Conservation (phyloP, 2,888 invertebrate species). For the Pandemis heparana region DNA sequence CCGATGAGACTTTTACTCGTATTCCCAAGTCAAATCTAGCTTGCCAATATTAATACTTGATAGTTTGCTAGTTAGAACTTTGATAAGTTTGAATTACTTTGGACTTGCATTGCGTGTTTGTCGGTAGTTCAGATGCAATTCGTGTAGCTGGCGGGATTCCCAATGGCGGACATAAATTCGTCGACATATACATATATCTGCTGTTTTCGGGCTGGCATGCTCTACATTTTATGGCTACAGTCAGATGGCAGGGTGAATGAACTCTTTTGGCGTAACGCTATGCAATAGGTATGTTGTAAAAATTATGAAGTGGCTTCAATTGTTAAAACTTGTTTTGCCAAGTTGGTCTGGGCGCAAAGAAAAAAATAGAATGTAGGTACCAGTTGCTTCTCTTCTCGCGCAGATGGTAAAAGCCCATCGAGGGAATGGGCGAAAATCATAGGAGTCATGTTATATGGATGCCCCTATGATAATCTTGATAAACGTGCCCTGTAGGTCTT, state of each 20-base stretch:
- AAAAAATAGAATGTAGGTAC: too few relatives aligned
- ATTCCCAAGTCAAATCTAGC: not conserved
- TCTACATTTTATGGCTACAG: not conserved
- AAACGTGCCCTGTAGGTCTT: too few relatives aligned
- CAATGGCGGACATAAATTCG: conserved; percentile 34
- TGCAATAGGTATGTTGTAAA: not conserved
- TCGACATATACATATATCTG: conserved; percentile 22
- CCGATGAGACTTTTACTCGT: too few relatives aligned
- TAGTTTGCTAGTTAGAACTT: too few relatives aligned
- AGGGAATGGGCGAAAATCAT: too few relatives aligned
- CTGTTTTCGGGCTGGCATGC: not conserved
- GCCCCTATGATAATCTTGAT: too few relatives aligned
- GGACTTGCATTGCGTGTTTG: conserved; percentile 21
- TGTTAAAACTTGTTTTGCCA: too few relatives aligned
- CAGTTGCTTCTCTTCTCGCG: too few relatives aligned
- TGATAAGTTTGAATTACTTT: not conserved
- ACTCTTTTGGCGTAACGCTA: not conserved
- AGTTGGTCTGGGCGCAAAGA: too few relatives aligned
- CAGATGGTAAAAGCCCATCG: too few relatives aligned
- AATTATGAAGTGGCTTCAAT: too few relatives aligned
- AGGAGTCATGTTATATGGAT: too few relatives aligned
- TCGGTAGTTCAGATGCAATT: conserved; percentile 29
- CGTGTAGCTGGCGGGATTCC: conserved; percentile 35
- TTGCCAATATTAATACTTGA: not conserved
- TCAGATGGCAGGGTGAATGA: not conserved